Evolutionary conservation across 1,140 invertebrate species (phyloP), one percentile per base, ranked within the genome.

Genomic region (Latrodectus geometricus): DNA sequence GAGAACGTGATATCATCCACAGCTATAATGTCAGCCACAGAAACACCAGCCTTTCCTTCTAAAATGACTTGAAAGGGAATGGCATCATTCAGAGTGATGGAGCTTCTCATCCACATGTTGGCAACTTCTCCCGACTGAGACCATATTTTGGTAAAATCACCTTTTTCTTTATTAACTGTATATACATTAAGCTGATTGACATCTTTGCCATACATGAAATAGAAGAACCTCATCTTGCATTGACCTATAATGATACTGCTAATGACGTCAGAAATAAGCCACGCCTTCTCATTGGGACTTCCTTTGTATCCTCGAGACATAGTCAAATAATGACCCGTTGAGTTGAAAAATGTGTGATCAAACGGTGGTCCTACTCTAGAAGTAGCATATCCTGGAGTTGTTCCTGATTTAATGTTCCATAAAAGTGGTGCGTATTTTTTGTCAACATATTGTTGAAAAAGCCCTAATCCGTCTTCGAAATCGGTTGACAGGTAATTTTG

Each of bases 131-230:
- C 52, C 8, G 49, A 21, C 12, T 68, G 21, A 4, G 7, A 9
- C 84, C 84, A 86, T 15, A 61, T 61, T 61, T 61, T n/a, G 9
- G 21, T 48, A 9, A 75, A 23, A 23, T 72, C 21, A 15, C 20
- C 48, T 9, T 74, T 50, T 7, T 12, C 35, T 23, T 23, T 48
- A 12, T 20, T 83, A 52, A 88, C 66, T 21, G 89, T 89, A 68
- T 89, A 88, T 80, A 91, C 89, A 75, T 87, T 90, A 0, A 90
- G 88, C 11, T 88, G 65, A 9, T 89, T 90, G 20, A 90, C 89
- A 50, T 89, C 73, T 17, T 87, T 68, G 17, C 90, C 90, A 86
- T 90, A 89, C 90, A 91, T 90, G 88, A 90, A 90, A 88, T 91
- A 91, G 89, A 89, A 91, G 70, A 90, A 90, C 11, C 74, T 80